Evolutionary conservation across 2,797 vertebrate species (phyloP).

Genomic region (Bovichtus variegatus): DNA sequence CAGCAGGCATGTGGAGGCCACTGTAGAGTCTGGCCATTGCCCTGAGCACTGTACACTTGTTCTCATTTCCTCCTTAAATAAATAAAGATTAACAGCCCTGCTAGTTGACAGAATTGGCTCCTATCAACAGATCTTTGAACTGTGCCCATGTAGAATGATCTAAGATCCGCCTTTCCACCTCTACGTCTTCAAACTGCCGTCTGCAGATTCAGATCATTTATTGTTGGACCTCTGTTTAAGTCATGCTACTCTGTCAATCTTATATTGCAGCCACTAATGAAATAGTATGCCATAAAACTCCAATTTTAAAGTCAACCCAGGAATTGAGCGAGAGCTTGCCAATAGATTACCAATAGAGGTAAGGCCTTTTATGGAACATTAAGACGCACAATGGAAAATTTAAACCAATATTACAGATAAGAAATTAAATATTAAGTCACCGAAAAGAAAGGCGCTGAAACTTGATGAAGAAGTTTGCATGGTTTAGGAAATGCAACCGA

Average conservation of each 20-base stretch:
- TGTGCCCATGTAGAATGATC: slow-evolving; percentile 11
- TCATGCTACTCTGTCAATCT: slow-evolving; percentile 14
- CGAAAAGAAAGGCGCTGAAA: not conserved
- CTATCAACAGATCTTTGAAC: slow-evolving; percentile 62
- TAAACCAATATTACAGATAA: not conserved
- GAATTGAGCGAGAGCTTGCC: slow-evolving; percentile 11
- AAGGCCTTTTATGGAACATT: slow-evolving; percentile 14
- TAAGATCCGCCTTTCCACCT: slow-evolving; percentile 3
- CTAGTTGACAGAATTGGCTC: slow-evolving; percentile 46
- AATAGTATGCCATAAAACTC: slow-evolving; percentile 11
- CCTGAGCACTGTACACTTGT: slow-evolving; percentile 60
- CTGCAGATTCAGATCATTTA: not conserved
- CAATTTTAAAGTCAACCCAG: slow-evolving; percentile 11
- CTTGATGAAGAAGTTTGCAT: not conserved
- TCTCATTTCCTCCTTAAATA: slow-evolving; percentile 80
- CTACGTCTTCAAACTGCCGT: not conserved
- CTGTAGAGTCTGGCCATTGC: slow-evolving; percentile 52
- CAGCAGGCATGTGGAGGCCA: slow-evolving; percentile 32
- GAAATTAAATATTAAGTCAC: not conserved
- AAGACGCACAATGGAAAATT: not conserved
- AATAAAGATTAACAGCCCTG: slow-evolving; percentile 73
- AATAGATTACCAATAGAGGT: slow-evolving; percentile 8
- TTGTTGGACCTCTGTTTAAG: slow-evolving; percentile 1
- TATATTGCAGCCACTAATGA: slow-evolving; percentile 26
- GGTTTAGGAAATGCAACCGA: not conserved